Conservation (phyloP, 1,140 invertebrate species). For the Harlomillsia oculata region DNA sequence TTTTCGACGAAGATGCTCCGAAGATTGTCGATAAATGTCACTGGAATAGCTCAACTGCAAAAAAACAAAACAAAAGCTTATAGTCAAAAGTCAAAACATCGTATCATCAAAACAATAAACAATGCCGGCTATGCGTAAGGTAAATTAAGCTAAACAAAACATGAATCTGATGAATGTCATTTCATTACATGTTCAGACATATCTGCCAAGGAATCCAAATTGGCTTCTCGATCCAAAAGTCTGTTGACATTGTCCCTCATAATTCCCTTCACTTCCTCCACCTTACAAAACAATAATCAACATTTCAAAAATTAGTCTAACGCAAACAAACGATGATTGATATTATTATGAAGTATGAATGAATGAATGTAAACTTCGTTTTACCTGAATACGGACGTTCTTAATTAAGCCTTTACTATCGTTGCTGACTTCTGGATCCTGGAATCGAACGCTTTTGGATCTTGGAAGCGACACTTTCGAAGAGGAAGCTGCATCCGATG, state of each 20-base stretch:
- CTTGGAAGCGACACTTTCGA: not conserved
- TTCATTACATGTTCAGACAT: conserved; percentile 25
- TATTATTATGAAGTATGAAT: not conserved
- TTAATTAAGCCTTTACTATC: conserved; percentile 6
- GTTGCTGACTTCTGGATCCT: conserved; percentile 15
- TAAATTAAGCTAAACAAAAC: not conserved
- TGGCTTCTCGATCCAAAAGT: conserved; percentile 25
- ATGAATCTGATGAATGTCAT: not conserved
- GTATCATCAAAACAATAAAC: too few species aligned
- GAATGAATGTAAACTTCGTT: not conserved
- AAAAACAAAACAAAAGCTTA: conserved; percentile 5
- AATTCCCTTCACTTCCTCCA: conserved; percentile 20
- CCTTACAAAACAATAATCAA: conserved; percentile 3
- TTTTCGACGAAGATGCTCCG: conserved; percentile 25
- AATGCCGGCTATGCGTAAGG: too few species aligned
- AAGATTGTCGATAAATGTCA: conserved; percentile 28
- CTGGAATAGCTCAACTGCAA: conserved; percentile 20
- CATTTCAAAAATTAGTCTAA: not conserved
- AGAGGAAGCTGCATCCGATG: not conserved
- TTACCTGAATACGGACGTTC: not conserved
- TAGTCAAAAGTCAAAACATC: too few species aligned
- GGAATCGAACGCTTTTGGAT: conserved; percentile 28
- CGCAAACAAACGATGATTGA: not conserved
- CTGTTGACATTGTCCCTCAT: conserved; percentile 26
- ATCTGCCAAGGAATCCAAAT: conserved; percentile 24